phyloP scores from a whole-genome alignment of 2,113 vertebrate genomes.

The Panurus biarmicus region DNA sequence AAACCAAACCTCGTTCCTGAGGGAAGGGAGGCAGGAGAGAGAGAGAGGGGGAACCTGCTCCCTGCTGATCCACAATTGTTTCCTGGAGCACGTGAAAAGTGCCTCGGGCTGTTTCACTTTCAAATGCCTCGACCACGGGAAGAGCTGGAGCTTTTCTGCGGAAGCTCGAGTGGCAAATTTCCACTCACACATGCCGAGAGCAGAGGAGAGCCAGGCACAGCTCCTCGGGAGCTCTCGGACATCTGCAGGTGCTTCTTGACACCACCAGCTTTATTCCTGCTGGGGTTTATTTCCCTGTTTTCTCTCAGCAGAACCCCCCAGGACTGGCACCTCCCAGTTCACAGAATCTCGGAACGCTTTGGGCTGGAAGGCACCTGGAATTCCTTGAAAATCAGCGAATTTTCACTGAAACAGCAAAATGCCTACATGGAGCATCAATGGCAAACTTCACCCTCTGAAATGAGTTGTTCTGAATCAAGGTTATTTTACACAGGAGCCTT shows the following conservation, averaged over 20 bases:
- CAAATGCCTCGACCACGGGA: not conserved
- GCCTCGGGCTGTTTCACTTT: not conserved
- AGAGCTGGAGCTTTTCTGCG: not conserved
- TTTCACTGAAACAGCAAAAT: not conserved
- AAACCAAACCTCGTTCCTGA: not conserved
- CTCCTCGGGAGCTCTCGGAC: not conserved
- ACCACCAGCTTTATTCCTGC: not conserved
- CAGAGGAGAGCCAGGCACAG: not conserved
- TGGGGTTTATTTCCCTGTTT: not conserved
- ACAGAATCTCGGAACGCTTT: rapidly evolving
- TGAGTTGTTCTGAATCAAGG: not conserved
- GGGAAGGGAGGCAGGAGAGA: not conserved
- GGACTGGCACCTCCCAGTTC: not conserved
- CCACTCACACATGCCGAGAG: not conserved
- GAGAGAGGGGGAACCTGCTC: not conserved
- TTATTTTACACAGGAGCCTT: not conserved
- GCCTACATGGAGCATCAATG: rapidly evolving
- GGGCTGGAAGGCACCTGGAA: not conserved
- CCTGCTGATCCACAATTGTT: not conserved
- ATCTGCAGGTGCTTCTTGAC: rapidly evolving
- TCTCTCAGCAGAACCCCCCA: not conserved
- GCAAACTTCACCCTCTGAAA: not conserved
- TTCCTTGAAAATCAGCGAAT: not conserved
- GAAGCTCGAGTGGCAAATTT: not conserved
- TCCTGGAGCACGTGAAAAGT: not conserved